Evolutionary conservation across 2,113 vertebrate genomes (phyloP).

Genomic region (Alectura lathami): DNA sequence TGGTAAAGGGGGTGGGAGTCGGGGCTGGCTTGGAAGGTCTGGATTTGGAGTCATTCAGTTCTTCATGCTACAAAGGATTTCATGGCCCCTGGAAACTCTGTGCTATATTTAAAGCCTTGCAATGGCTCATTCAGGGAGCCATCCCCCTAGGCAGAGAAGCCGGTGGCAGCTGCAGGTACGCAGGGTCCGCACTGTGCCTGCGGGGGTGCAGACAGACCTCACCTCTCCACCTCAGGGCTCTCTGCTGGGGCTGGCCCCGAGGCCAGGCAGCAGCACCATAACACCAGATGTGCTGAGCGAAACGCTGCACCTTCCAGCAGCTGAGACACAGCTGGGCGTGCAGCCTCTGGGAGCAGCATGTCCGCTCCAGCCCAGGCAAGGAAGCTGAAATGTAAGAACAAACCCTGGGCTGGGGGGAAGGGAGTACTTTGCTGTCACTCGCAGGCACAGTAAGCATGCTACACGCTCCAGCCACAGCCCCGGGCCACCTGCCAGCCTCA

Average conservation of each 20-base stretch:
- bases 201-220: not conserved
- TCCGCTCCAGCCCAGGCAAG: not conserved
- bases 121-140: not conserved
- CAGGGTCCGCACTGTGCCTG: not conserved
- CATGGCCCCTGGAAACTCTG: not conserved
- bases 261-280: not conserved
- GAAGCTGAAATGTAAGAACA: not conserved
- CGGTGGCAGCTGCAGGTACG: not conserved
- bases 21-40: fast-evolving
- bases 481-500: not conserved
- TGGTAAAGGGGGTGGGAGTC: fast-evolving
- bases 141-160: not conserved
- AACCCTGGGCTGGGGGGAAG: not conserved
- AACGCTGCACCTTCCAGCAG: not conserved
- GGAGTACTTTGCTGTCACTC: not conserved
- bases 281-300: not conserved
- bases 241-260: not conserved
- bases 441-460: not conserved
- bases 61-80: not conserved
- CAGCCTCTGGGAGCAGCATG: not conserved
- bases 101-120: not conserved
- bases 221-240: not conserved
- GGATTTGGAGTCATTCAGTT: fast-evolving
- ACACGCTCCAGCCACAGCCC: not conserved
- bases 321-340: fast-evolving